Evolutionary conservation across 2,888 invertebrate genomes (phyloP), one percentile per base, ranked within the genome.

Genomic region (Diabrotica balteata): DNA sequence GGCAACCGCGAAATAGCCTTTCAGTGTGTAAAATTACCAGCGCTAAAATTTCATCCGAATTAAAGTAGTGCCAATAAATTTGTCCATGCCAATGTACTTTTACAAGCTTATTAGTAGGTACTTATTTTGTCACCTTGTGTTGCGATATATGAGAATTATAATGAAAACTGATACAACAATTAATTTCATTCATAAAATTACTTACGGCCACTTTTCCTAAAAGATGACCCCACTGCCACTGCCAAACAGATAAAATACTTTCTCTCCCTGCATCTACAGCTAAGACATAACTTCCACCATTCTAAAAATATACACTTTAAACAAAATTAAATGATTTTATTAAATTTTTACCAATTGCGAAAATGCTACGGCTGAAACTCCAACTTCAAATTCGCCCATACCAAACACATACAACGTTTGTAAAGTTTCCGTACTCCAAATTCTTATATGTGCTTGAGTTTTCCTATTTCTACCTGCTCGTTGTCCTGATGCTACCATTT

Each of bases 141-240:
- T 32, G 32, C 32, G 5, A 32, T 32, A 32, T 32, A 4, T 32
- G 0, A 32, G 5, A 32, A 32, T 32, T 32, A 32, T 5, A 32
- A 32, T 5, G 32, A 32, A 32, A 32, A 32, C 32, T 32, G 4
- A 2, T 32, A 32, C 32, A 32, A 32, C 32, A 32, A 5, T 32
- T 32, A 32, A 2, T 4, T 32, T 32, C 32, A 32, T 32, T 32
- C 32, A 1, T 17, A 17, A 17, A 17, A 10, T 43, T 67, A 88
- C 92, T 90, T 86, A 96, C 96, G 73, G 95, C 94, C 61, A 96
- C 95, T 90, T 95, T 95, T 66, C 96, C 96, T 8, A 96, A 87
- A n/a, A 96, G 86, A 84, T 94, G 93, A 61, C 95, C 94, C 91
- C 95, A 95, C 79, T 95, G 94, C 96, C 96, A 96, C 78, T 96